These are phyloP conservation scores for Heliocidaris tuberculata DNA, from an alignment of 35 echinoderm and acorn worm genomes.

Conservation along the genomic window DNA sequence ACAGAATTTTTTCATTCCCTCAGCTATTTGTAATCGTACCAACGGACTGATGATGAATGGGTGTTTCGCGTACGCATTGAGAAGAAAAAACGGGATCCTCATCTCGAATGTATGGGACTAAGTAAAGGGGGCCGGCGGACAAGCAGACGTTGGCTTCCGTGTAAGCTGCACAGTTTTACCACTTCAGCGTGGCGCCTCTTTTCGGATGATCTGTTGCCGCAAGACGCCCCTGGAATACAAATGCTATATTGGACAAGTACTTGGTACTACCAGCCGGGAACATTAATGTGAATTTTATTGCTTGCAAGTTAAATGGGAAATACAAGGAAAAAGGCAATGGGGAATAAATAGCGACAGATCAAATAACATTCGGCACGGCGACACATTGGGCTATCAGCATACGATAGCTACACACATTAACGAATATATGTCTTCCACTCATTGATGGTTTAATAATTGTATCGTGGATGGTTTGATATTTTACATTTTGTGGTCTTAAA, in stretches of 20 bases:
- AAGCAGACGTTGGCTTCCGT: background rate
- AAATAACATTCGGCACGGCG: background rate
- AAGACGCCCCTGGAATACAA: background rate
- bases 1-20: background rate
- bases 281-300: background rate
- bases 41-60: background rate
- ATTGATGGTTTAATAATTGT: background rate
- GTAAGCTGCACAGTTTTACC: background rate
- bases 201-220: background rate
- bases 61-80: background rate
- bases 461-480: background rate
- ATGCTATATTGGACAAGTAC: background rate
- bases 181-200: background rate
- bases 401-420: background rate
- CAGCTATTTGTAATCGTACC: background rate
- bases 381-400: background rate
- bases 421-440: background rate
- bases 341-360: background rate
- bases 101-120: background rate
- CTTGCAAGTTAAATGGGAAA: no score
- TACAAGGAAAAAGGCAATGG: background rate
- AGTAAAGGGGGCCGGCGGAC: background rate
- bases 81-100: background rate
- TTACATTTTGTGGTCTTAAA: background rate
- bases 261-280: background rate